Evolutionary conservation across 2,888 invertebrate species (phyloP).

Genomic region (Aleiodes testaceus): DNA sequence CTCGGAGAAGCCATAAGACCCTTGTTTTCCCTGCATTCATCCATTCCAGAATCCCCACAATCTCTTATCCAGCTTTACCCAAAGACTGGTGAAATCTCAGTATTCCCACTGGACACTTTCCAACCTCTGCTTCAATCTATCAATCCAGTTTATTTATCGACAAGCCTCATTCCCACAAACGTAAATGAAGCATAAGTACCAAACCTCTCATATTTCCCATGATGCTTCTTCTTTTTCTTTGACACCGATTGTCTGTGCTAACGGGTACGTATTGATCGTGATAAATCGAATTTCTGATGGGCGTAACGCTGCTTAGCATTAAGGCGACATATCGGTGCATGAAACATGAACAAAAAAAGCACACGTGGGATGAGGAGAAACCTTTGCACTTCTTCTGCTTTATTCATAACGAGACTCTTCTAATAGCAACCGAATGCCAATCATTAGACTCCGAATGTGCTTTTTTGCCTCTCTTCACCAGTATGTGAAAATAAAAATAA

Average conservation of each 20-base stretch:
- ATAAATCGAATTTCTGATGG: conserved; percentile 10
- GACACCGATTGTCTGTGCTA: conserved; percentile 21
- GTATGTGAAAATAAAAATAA: conserved; percentile 33
- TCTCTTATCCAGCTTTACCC: not conserved
- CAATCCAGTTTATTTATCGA: not conserved
- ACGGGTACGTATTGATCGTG: conserved; percentile 19
- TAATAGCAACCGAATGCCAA: conserved; percentile 11
- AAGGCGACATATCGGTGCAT: conserved; percentile 14
- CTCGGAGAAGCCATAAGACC: too few species aligned
- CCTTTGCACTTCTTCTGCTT: conserved; percentile 3
- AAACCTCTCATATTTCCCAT: conserved; percentile 38
- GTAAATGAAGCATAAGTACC: conserved; percentile 18
- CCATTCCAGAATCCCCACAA: not conserved
- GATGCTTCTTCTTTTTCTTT: conserved; percentile 12
- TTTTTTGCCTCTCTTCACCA: not conserved
- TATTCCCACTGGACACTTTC: conserved; percentile 16
- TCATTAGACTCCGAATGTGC: not conserved
- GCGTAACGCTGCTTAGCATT: conserved; percentile 21
- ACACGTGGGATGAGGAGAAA: not conserved
- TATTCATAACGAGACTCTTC: conserved; percentile 33
- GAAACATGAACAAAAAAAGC: conserved; percentile 27
- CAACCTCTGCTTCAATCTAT: conserved; percentile 10
- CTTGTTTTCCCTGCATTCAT: not conserved
- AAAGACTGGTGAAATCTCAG: not conserved
- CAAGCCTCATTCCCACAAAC: conserved; percentile 8